Evolutionary conservation across 1,140 invertebrate genomes (phyloP).

Genomic region (Musca vetustissima): DNA sequence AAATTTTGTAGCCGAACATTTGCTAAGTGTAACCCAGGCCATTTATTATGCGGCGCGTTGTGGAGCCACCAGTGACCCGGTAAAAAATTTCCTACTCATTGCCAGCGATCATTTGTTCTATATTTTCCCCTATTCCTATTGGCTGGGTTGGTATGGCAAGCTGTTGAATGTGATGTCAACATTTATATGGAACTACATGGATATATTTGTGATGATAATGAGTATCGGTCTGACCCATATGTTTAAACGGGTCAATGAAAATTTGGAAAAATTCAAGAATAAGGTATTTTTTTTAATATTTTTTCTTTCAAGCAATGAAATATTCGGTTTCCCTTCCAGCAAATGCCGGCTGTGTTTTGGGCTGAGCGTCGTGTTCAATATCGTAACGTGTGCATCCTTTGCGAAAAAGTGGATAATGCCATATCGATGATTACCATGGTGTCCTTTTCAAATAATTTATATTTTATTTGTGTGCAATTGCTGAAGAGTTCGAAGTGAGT

Average conservation of each 20-base stretch:
- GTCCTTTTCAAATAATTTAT: conserved; percentile 53
- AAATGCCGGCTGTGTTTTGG: conserved; percentile 46
- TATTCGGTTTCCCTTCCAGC: conserved; percentile 30
- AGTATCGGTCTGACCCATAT: conserved; percentile 45
- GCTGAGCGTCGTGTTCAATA: conserved; percentile 47
- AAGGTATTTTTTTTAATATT: conserved; percentile 38
- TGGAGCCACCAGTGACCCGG: conserved; percentile 43
- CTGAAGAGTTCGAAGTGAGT: conserved; percentile 48
- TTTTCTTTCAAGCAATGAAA: not conserved
- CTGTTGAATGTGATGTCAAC: conserved; percentile 44
- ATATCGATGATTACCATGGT: conserved; percentile 53
- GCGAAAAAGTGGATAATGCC: conserved; percentile 44
- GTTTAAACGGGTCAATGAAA: conserved; percentile 49
- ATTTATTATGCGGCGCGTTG: conserved; percentile 42
- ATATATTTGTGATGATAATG: conserved; percentile 52
- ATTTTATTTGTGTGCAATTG: conserved; percentile 53
- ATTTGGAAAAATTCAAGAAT: conserved; percentile 47
- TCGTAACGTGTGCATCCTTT: conserved; percentile 48
- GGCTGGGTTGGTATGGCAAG: conserved; percentile 43
- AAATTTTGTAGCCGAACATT: conserved; percentile 47
- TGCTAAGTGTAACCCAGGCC: conserved; percentile 45
- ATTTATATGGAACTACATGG: conserved; percentile 53
- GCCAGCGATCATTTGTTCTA: conserved; percentile 46
- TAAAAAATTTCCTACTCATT: conserved; percentile 42
- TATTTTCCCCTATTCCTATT: conserved; percentile 36